Base-by-base conservation (phyloP, 2,888 invertebrate species). In the Arge pagana region DNA sequence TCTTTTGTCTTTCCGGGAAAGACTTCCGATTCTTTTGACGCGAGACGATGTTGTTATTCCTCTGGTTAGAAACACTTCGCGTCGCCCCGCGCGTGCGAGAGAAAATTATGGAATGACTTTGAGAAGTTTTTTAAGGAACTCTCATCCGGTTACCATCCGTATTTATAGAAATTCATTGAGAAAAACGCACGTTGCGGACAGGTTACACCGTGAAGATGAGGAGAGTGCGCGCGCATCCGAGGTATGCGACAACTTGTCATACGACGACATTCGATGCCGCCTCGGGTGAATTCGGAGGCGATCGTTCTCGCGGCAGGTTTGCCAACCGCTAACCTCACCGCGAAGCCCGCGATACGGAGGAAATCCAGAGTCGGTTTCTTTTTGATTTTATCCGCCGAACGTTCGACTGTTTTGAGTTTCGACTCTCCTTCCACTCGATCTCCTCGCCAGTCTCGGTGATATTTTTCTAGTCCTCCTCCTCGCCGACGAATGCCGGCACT, bases 91-190 rank as follows among this genome's bases (percentile, higher is more conserved):
- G 41, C 4, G 42, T 3, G 28, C 8, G 5, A 11, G 11, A 5
- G 23, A 56, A 52, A 52, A 57, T 57, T 61, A 64, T 61, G 56
- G 63, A 64, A 64, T 65, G 65, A 64, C 53, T 49, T n/a, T 42
- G 51, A 55, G 51, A 28, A 53, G 54, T 41, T 54, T 43, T 41
- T 43, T 52, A 64, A 39, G 28, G 19, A 4, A 3, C 15, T n/a
- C n/a, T 23, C 23, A 45, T 45, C 45, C 45, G 45, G 45, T 33
- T 39, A 8, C 18, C 33, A 15, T 2, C 16, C 24, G 21, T 50
- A 50, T 50, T 50, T 50, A 40, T 31, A 6, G 43, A n/a, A n/a
- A 11, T 40, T 40, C 49, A 50, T 50, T 50, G 21, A 40, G 21
- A 40, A 50, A 49, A 49, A 40, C 8, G 15, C 40, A 40, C 39